Percentiles rank a stretch among this genome's conserved stretches.
Conservation (phyloP, 2,888 invertebrate species). For the Venustoraphidia nigricollis region DNA sequence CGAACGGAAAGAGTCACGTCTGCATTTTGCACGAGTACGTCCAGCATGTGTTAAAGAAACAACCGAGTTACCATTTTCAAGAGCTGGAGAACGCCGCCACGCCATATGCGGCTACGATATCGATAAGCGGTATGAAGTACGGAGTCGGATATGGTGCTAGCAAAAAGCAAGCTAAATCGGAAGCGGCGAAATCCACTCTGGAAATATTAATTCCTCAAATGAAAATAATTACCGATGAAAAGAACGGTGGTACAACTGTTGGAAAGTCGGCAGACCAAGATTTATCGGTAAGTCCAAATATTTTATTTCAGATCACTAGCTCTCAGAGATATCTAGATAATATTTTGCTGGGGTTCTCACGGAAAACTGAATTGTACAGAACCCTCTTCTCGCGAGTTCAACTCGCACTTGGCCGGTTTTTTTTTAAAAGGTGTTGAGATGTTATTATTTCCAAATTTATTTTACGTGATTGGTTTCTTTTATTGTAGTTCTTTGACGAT, state of each 20-base stretch:
- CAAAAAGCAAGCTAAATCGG: conserved; percentile 91
- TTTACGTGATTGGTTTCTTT: neutral
- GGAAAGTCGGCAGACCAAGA: conserved; percentile 31
- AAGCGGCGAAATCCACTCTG: conserved; percentile 78
- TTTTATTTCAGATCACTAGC: no score
- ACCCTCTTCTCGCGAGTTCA: no score
- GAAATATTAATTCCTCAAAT: conserved; percentile 88
- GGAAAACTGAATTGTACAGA: no score
- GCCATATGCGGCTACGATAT: conserved; percentile 87
- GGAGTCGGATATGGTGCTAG: conserved; percentile 88
- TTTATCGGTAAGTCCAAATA: conserved; percentile 28
- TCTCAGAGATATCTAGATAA: no score
- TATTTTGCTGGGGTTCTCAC: neutral
- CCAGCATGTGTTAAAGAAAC: conserved; percentile 84
- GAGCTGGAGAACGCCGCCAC: conserved; percentile 88
- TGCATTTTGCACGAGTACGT: conserved; percentile 97
- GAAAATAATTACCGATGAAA: conserved; percentile 53
- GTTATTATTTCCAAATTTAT: neutral
- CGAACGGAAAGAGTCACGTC: conserved; percentile 87
- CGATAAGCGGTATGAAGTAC: conserved; percentile 84
- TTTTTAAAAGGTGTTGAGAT: no score
- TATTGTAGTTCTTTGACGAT: conserved; percentile 69
- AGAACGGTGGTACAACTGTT: conserved; percentile 27
- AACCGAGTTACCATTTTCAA: conserved; percentile 83
- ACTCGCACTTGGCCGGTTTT: no score